Evolutionary conservation across 1,140 invertebrate species (phyloP).

Genomic region (Chironomus tepperi): DNA sequence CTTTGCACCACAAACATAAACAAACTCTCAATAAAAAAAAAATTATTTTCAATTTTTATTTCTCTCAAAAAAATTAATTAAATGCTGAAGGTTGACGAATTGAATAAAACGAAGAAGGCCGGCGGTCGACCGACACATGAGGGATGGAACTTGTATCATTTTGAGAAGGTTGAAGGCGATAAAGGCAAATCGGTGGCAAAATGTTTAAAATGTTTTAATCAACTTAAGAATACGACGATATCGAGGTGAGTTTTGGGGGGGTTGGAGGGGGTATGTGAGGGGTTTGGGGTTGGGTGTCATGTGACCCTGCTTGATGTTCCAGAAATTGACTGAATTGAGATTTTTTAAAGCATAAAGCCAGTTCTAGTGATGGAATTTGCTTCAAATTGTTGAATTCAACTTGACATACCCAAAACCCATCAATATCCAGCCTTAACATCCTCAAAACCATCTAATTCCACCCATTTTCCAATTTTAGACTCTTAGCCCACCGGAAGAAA

Average conservation of each 20-base stretch:
- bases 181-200: neutral
- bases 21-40: no score
- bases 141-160: conserved; percentile 20
- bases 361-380: no score
- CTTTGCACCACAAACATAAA: no score
- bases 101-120: neutral
- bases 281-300: neutral
- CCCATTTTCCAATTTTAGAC: neutral
- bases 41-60: no score
- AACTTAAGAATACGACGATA: neutral
- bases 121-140: neutral
- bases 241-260: neutral
- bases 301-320: no score
- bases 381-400: neutral
- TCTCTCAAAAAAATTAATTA: no score
- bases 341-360: no score
- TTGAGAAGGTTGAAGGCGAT: neutral
- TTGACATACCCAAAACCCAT: no score
- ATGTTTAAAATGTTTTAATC: neutral
- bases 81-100: neutral
- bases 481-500: neutral
- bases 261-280: neutral
- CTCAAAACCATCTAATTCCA: no score
- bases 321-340: neutral
- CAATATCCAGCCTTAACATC: no score